A percentile compares a stretch with the other conserved stretches of the same genome.
Evolutionary conservation across 2,797 vertebrate species (phyloP).

Genomic region (Enteromius argenteus): DNA sequence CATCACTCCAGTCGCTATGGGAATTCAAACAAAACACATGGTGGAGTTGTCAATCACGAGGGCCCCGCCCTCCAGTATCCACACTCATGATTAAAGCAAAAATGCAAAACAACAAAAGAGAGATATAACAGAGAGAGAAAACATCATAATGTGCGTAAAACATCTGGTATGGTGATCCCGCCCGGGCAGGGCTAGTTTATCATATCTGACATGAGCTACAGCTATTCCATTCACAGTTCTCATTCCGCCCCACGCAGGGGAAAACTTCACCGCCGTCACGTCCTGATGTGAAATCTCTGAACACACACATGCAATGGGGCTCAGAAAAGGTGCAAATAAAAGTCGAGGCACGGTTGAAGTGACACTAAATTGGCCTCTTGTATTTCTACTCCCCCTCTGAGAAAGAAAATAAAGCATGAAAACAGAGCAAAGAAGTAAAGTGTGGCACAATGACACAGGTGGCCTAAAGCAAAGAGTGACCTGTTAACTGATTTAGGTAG

Average conservation of each 20-base stretch:
- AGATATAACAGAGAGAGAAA: slow-evolving; percentile 28
- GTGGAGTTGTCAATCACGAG: slow-evolving; percentile 56
- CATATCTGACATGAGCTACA: slow-evolving; percentile 55
- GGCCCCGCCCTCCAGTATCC: slow-evolving; percentile 63
- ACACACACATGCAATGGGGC: slow-evolving; percentile 50
- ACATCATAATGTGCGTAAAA: slow-evolving; percentile 43
- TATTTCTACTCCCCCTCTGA: not conserved
- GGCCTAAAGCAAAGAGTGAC: not conserved
- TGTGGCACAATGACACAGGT: slow-evolving; percentile 1
- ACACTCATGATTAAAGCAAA: slow-evolving; percentile 40
- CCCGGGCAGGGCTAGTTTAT: slow-evolving; percentile 51
- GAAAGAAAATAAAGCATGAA: slow-evolving; percentile 3
- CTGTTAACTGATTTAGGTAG: not conserved
- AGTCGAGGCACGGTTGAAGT: slow-evolving; percentile 38
- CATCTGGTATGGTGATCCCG: slow-evolving; percentile 26
- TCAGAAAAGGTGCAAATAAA: slow-evolving; percentile 50
- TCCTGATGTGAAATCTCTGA: slow-evolving; percentile 22
- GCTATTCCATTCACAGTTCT: slow-evolving; percentile 60
- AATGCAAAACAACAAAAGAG: slow-evolving; percentile 24
- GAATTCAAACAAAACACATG: slow-evolving; percentile 50
- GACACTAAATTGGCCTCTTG: slow-evolving; percentile 21
- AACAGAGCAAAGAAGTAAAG: not conserved
- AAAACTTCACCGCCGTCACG: slow-evolving; percentile 5
- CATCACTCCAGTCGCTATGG: slow-evolving; percentile 44
- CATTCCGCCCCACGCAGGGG: slow-evolving; percentile 21